Evolutionary conservation across 23 tunicate species (phyloP), one percentile per base, ranked within the genome.

Genomic region (Halocynthia aurantium): DNA sequence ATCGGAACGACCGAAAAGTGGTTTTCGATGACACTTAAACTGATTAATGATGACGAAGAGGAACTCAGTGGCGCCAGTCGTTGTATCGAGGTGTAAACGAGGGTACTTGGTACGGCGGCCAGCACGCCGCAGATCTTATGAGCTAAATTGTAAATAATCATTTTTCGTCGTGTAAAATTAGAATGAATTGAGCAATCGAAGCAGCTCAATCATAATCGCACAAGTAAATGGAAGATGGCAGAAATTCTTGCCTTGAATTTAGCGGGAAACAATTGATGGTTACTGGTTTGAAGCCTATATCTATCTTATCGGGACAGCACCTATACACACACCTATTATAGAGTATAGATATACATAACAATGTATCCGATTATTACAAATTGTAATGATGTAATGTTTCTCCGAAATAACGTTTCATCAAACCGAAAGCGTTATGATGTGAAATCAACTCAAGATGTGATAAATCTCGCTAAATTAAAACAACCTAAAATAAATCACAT

Each of bases 1-100:
- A 53, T 51, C 62, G 31, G 60, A 13, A 64, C 62, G 64, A 53
- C 10, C 60, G n/a, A 20, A 13, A 44, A 74, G 78, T 74, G 78
- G 78, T 7, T 74, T 56, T 54, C 6, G 10, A 74, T 54, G 21
- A 64, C 63, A 17, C 78, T 74, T 74, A 44, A 74, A 74, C 78
- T 74, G 78, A 74, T 74, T 74, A 74, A 74, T 74, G 78, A 74
- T 53, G 56, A 53, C 22, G 62, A 54, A 74, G 78, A 74, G 78
- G 64, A 74, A 74, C 78, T 74, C 78, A 74, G 8, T 74, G 78
- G 78, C 78, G 78, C 78, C 78, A 74, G 78, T 56, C 64, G 78
- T 64, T 64, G 55, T 64, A 49, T 53, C 31, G 2, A 74, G 78
- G 78, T 74, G 78, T 74, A 74, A 74, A 74, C 56, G 78, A 74